These are phyloP conservation scores for Drosophila acutilabella DNA, from an alignment of 2,888 invertebrate genomes.

Conservation along the genomic window DNA sequence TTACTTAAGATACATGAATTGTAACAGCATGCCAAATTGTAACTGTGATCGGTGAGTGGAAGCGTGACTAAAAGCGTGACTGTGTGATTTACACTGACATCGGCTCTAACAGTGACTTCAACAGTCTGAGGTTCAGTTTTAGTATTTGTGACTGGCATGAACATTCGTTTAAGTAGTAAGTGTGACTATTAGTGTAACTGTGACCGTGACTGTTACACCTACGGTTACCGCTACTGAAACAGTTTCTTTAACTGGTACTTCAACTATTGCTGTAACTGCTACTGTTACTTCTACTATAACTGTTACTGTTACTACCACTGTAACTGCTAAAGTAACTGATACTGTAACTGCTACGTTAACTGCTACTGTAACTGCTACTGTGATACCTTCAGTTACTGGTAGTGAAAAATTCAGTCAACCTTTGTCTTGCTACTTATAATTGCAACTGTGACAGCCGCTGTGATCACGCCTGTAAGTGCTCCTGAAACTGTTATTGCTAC, in stretches of 20 bases:
- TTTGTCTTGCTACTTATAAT: too few species aligned
- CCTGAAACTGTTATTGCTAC: constrained; percentile 7
- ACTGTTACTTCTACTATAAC: neutral
- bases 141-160: neutral
- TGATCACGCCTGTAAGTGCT: constrained; percentile 7
- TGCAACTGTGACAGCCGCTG: constrained; percentile 16
- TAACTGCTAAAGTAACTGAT: neutral
- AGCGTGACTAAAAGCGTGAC: neutral
- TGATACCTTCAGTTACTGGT: too few species aligned
- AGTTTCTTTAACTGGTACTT: neutral
- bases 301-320: neutral
- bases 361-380: constrained; percentile 1
- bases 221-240: neutral
- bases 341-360: neutral
- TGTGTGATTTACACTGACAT: neutral
- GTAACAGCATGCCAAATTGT: constrained; percentile 1
- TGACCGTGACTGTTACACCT: neutral
- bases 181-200: neutral
- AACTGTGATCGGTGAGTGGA: neutral
- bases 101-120: neutral
- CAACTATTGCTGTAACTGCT: neutral
- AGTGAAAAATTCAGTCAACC: too few species aligned
- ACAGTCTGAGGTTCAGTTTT: neutral
- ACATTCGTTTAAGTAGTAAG: too few species aligned
- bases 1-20: constrained; percentile 10